Base-by-base conservation (phyloP, 2,113 vertebrate genomes). In the Hoplias malabaricus region DNA sequence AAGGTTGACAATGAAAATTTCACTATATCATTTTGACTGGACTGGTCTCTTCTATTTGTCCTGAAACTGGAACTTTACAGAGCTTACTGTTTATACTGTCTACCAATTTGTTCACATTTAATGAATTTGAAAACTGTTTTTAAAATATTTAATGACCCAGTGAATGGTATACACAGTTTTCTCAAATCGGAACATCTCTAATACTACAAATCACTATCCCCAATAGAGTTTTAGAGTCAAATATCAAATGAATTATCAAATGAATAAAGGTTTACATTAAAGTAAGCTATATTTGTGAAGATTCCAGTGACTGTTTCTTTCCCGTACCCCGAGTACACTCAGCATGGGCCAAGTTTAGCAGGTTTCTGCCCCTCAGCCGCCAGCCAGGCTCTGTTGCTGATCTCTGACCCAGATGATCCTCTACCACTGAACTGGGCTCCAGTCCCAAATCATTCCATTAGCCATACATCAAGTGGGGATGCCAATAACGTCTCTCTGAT, bases 331-430 rank as follows among this genome's bases (percentile, higher is more conserved):
- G n/a, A n/a, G 23, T 21, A 74, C 46, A 48, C 29, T 25, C n/a
- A 38, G 8, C 1, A 5, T 31, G 27, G 33, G 67, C 53, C 31
- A 67, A 19, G 34, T 43, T 43, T 23, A 38, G 9, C 25, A 61
- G 25, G 4, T 16, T 10, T 66, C 48, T 48, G 36, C 50, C 34
- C 7, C 59, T 69, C 11, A 68, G 50, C 23, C 12, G 29, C 5
- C 16, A 33, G 29, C 5, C 16, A 33, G 53, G 34, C 48, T 16
- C 11, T 67, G 61, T 36, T 3, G 40, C 25, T 75, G 33, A 53
- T 33, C 71, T 63, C n/a, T 25, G 68, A 80, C 56, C 72, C 43
- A 75, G 23, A 31, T 81, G 53, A 76, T 57, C 42, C 8, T 29
- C 27, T 27, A 19, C 50, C 38, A 33, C 42, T 2, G 34, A 48